Base-by-base conservation (phyloP, 2,797 vertebrate genomes). In the Rhinogobio ventralis region DNA sequence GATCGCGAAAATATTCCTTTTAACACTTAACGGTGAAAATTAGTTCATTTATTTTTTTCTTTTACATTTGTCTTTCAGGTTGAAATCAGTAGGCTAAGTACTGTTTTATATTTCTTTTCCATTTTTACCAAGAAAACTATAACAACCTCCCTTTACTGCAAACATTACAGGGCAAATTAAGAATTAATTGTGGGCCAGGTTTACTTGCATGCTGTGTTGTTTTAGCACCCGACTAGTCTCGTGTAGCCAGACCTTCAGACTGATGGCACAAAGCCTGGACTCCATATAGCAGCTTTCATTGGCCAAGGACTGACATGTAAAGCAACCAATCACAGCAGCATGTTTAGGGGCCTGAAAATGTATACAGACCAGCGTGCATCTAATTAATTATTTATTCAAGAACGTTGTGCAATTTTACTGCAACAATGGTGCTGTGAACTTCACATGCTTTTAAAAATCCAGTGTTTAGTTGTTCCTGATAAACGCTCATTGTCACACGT, bases 1-100 rank as follows among this genome's bases (percentile, higher is more conserved):
- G n/a, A 66, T 75, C 28, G 28, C 60, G 23, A 8, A 83, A 39
- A 83, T 42, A 83, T 42, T 67, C 45, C 30, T 17, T 23, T 83
- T 42, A 51, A 83, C 81, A 83, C 71, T 66, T 49, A 39, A 6
- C 1, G 2, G 9, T 36, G 28, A 36, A 64, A 82, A 64, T 73
- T 5, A 33, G 69, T 64, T 60, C 4, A 2, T 60, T 25, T 60
- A 2, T 2, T 51, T 30, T 80, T 42, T 45, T 46, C 20, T 57
- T 53, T 30, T 11, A 23, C 39, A 20, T 62, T 49, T 23, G 60
- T 4, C n/a, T 74, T 36, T 55, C n/a, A 42, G 8, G 51, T 46
- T 81, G 17, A 73, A 64, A 49, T 25, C 4, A 64, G 14, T 75
- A 42, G 39, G 39, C 39, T 9, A 39, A 74, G 51, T 42, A 36